phyloP scores from a whole-genome alignment of 2,113 vertebrate genomes.

The Notarius lentiginosus region DNA sequence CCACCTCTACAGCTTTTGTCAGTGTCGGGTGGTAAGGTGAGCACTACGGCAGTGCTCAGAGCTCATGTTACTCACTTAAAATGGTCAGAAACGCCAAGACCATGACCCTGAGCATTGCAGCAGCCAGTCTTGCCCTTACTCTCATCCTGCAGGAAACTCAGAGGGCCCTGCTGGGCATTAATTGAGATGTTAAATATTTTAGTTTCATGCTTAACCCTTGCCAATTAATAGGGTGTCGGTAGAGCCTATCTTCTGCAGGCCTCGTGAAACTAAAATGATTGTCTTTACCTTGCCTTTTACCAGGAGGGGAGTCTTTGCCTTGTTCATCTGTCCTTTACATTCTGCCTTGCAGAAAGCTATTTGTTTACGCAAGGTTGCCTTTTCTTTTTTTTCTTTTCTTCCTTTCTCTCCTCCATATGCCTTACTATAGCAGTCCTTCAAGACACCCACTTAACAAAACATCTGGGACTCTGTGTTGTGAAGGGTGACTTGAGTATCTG shows the following conservation, averaged over 20 bases:
- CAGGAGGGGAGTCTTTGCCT: background rate
- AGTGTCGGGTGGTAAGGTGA: background rate
- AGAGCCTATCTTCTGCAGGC: background rate
- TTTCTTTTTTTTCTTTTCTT: background rate
- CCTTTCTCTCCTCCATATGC: background rate
- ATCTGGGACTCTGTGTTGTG: background rate
- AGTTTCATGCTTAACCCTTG: background rate
- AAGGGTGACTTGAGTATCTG: background rate
- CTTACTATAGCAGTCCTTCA: background rate
- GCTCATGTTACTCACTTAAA: conserved; percentile 6
- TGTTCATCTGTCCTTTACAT: background rate
- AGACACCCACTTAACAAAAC: background rate
- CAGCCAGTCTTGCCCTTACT: background rate
- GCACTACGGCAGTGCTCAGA: background rate
- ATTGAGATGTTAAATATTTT: background rate
- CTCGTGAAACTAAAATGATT: background rate
- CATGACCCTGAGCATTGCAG: background rate
- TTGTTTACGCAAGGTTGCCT: background rate
- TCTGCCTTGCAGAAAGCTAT: background rate
- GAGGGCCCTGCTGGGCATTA: background rate
- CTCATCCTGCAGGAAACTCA: background rate
- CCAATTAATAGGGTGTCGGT: background rate
- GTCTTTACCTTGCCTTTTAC: background rate
- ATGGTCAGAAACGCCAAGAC: background rate
- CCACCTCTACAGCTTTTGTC: background rate